These are phyloP conservation scores for Serinus canaria DNA, from an alignment of 2,113 vertebrate species.

Conservation along the genomic window DNA sequence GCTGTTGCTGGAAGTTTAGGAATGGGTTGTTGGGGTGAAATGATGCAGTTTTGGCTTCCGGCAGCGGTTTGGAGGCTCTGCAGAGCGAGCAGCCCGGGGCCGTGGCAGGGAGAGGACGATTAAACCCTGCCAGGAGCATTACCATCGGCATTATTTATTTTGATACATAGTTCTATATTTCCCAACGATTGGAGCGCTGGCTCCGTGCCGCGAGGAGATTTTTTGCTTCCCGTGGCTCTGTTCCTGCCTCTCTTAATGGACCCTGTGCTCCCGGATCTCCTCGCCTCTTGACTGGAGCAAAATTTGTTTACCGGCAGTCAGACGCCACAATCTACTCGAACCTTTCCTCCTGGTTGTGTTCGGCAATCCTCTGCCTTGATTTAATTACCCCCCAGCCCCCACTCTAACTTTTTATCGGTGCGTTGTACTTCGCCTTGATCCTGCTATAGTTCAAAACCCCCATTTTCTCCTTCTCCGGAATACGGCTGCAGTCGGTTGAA, in stretches of 20 bases:
- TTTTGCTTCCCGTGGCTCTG: not conserved
- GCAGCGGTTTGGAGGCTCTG: not conserved
- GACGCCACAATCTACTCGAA: not conserved
- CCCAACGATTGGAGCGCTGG: not conserved
- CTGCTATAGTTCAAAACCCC: rapidly evolving
- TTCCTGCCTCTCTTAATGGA: not conserved
- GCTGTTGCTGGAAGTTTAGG: conserved; percentile 44
- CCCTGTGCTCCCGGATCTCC: not conserved
- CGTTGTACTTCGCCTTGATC: not conserved
- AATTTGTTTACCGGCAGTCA: conserved; percentile 16
- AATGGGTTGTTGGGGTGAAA: not conserved
- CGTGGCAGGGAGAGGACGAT: not conserved
- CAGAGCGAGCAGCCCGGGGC: not conserved
- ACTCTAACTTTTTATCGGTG: not conserved
- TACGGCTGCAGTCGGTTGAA: not conserved
- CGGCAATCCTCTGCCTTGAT: not conserved
- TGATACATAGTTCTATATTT: rapidly evolving
- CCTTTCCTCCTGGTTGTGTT: not conserved
- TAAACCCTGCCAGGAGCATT: not conserved
- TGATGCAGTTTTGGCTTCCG: not conserved
- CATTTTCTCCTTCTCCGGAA: not conserved
- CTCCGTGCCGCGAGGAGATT: not conserved
- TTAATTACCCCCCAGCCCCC: not conserved
- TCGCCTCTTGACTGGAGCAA: not conserved
- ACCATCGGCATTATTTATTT: rapidly evolving